Evolutionary conservation across 2,113 vertebrate genomes (phyloP), one percentile per base, ranked within the genome.

Genomic region (Panthera uncia): DNA sequence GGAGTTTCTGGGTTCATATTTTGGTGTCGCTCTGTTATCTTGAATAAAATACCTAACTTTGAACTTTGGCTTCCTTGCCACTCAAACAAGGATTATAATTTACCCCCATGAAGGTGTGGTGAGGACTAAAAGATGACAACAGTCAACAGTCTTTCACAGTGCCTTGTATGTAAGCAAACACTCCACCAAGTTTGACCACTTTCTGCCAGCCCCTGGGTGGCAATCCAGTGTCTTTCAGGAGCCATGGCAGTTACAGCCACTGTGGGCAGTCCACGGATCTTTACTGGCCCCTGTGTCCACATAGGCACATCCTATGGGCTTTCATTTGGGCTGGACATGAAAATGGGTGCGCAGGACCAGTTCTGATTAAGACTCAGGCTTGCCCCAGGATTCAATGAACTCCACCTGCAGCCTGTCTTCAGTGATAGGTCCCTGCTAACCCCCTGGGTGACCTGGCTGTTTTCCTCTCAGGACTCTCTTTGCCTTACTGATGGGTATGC

Each of bases 101-200:
- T 57, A 55, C 18, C 9, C 23, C 61, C 29, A 78, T 13, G 36
- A 23, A 89, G 76, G 4, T 65, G 41, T 74, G 19, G 31, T 25
- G 10, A 71, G 16, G 15, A 68, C 27, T 65, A 18, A 74, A 27
- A 10, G 16, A 9, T 25, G 41, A n/a, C 23, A 48, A 36, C 55
- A 81, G 25, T 5, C 3, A 18, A n/a, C 10, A 61, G 31, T 45
- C 2, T n/a, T 4, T 15, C 18, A 48, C 4, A 21, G 55, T 57
- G 29, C 8, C 45, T 94, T 16, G 2, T 27, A 7, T 1, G 27
- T 10, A 21, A 71, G 25, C 16, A 23, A n/a, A 6, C 18, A 2
- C n/a, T 27, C 5, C 19, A 27, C 36, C 27, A 74, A 0, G 1
- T 0, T 2, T n/a, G 27, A 3, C 13, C 10, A 23, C 88, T 41